These are phyloP conservation scores for Aurelia coerulea DNA, from an alignment of 30 jellyfish, hydroid and myxozoan species.

Conservation along the genomic window DNA sequence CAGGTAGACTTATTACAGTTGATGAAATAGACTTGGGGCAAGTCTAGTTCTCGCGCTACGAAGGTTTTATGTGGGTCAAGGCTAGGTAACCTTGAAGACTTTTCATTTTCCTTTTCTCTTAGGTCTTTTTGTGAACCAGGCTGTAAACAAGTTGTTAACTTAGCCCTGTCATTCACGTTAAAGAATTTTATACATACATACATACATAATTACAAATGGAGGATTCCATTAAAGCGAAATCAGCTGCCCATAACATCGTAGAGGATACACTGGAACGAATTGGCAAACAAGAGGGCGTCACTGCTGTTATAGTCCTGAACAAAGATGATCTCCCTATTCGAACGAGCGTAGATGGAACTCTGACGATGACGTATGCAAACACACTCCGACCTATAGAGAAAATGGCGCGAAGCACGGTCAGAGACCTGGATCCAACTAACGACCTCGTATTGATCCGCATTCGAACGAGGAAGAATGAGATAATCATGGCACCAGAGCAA, in stretches of 20 bases:
- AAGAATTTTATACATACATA: no score
- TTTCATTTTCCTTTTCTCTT: no score
- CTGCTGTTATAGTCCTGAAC: slow-evolving; percentile 40
- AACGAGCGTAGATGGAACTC: slow-evolving; percentile 46
- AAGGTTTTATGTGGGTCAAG: no score
- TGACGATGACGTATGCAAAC: slow-evolving; percentile 53
- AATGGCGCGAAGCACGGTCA: slow-evolving; percentile 49
- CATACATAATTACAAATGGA: slow-evolving; percentile 31
- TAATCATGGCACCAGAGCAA: slow-evolving; percentile 70
- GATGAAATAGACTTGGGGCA: no score
- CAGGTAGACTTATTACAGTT: no score
- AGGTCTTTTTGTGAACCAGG: no score
- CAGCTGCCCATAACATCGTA: slow-evolving; percentile 29
- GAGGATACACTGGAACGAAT: slow-evolving; percentile 66
- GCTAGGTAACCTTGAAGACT: no score
- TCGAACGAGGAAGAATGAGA: slow-evolving; percentile 68
- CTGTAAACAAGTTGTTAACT: no score
- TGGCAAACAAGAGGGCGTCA: slow-evolving; percentile 56
- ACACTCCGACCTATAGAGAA: slow-evolving; percentile 50
- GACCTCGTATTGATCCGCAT: slow-evolving; percentile 49
- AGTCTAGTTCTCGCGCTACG: no score
- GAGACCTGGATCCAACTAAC: slow-evolving; percentile 69
- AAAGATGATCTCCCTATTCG: slow-evolving; percentile 61
- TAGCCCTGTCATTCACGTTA: no score
- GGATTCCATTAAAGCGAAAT: slow-evolving; percentile 12